A percentile compares a stretch with the other conserved stretches of the same genome.
These are phyloP conservation scores for Campylorhamphus procurvoides DNA, from an alignment of 2,113 vertebrate genomes.

Conservation along the genomic window DNA sequence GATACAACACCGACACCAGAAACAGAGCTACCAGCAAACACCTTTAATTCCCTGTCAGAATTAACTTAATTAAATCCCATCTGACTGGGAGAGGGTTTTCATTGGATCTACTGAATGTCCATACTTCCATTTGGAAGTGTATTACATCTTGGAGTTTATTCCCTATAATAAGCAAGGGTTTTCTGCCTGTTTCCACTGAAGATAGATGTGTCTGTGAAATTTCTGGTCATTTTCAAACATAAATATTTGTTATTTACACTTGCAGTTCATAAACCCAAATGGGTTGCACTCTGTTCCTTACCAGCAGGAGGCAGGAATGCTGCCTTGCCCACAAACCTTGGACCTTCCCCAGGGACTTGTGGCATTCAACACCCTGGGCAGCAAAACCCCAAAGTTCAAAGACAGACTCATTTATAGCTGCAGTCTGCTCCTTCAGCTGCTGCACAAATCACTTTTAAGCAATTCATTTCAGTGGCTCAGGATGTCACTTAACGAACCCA, in stretches of 20 bases:
- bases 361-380: not conserved
- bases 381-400: not conserved
- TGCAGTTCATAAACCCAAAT: not conserved
- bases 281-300: not conserved
- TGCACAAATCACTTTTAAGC: conserved; percentile 8
- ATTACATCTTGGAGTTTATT: not conserved
- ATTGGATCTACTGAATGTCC: not conserved
- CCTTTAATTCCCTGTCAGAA: conserved; percentile 54
- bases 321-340: not conserved
- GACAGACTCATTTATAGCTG: not conserved
- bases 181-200: not conserved
- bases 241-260: not conserved
- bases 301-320: not conserved
- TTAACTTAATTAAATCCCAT: conserved; percentile 54
- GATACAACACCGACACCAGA: not conserved
- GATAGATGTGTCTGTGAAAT: not conserved
- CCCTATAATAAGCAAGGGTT: not conserved
- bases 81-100: conserved; percentile 18
- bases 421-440: conserved; percentile 2
- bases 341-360: not conserved
- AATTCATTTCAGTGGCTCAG: conserved; percentile 5
- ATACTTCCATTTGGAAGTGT: not conserved
- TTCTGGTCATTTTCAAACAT: not conserved
- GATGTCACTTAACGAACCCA: not conserved
- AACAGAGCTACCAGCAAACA: conserved; percentile 15